Evolutionary conservation across 2,888 invertebrate genomes (phyloP).

Genomic region (Litoditis marina): DNA sequence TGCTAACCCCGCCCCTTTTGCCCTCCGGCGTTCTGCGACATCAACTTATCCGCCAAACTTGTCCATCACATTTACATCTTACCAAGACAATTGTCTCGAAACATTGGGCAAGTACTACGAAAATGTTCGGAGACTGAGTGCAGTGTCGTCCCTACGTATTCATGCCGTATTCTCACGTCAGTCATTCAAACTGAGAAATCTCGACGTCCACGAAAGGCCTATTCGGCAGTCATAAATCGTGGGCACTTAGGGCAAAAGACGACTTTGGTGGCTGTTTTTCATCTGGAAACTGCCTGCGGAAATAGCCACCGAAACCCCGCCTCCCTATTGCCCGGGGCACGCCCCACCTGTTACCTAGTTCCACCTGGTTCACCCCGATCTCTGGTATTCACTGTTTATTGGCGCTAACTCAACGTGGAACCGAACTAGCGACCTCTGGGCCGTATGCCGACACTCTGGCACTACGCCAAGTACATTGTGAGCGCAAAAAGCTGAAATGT

Average conservation of each 20-base stretch:
- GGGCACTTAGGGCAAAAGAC: too few species aligned
- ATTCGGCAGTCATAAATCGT: too few species aligned
- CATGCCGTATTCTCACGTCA: not conserved
- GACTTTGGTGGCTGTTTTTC: too few species aligned
- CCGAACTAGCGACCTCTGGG: not conserved
- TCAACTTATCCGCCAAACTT: not conserved
- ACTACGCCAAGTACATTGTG: constrained; percentile 52
- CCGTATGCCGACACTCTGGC: constrained; percentile 40
- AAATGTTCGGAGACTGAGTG: not conserved
- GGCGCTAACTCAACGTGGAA: not conserved
- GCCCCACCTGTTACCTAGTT: not conserved
- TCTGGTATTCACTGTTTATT: not conserved
- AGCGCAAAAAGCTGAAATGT: constrained; percentile 8
- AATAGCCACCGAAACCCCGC: constrained; percentile 1
- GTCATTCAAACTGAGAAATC: too few species aligned
- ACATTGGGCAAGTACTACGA: not conserved
- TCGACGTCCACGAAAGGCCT: too few species aligned
- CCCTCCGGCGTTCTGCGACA: not conserved
- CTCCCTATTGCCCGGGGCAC: constrained; percentile 4
- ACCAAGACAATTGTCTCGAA: too few species aligned
- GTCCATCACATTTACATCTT: not conserved
- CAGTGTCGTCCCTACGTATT: not conserved
- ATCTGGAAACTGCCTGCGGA: too few species aligned
- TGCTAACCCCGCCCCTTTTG: not conserved
- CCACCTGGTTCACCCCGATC: not conserved